Percentiles rank a stretch among this genome's conserved stretches.
These are phyloP conservation scores for Dipodomys ordii DNA, from an alignment of 2,113 vertebrate species.

Conservation along the genomic window DNA sequence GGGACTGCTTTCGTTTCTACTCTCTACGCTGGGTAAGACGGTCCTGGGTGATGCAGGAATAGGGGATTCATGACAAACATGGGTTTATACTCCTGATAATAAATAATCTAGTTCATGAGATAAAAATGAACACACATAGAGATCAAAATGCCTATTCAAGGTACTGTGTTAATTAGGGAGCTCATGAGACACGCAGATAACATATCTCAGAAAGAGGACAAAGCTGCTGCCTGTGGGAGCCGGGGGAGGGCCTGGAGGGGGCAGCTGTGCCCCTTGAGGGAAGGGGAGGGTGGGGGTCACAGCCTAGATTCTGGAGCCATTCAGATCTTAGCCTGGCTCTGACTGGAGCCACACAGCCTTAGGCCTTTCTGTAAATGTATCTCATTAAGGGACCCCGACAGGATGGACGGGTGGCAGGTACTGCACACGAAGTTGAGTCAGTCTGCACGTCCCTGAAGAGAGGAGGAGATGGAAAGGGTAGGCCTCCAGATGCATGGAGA, in stretches of 20 bases:
- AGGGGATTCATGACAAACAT: not conserved
- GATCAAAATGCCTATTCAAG: conserved; percentile 68
- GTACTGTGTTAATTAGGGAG: conserved; percentile 59
- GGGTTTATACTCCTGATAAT: conserved; percentile 72
- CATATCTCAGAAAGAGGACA: conserved; percentile 55
- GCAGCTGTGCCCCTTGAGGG: not conserved
- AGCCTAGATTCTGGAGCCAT: not conserved
- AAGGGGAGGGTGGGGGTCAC: not conserved
- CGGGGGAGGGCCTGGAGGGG: not conserved
- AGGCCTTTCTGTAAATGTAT: not conserved
- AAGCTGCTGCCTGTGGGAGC: not conserved
- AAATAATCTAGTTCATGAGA: conserved; percentile 77
- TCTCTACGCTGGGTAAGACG: not conserved
- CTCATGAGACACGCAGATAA: conserved; percentile 46
- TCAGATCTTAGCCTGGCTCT: not conserved
- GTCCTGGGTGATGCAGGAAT: not conserved
- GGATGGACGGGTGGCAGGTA: not conserved
- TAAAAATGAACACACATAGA: conserved; percentile 70
- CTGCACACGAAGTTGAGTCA: not conserved
- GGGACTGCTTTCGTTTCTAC: conserved; percentile 14
- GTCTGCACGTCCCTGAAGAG: not conserved
- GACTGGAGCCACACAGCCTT: not conserved
- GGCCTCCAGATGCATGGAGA: not conserved
- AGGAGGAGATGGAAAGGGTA: not conserved
- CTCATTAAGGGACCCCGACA: not conserved